A percentile compares a stretch with the other conserved stretches of the same genome.
Conservation (phyloP, 1,140 invertebrate species). For the Neuroterus valhalla region DNA sequence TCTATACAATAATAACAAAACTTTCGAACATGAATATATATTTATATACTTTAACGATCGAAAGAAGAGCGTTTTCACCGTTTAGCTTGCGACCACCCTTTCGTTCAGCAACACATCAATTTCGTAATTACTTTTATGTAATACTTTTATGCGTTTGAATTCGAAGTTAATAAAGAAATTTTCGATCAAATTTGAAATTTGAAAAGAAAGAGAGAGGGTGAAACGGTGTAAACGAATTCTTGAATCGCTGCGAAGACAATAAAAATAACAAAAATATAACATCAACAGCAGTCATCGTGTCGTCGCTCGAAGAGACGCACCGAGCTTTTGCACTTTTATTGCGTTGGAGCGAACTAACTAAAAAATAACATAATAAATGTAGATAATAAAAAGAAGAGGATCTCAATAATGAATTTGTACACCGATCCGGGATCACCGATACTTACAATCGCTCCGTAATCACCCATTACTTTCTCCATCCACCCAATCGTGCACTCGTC, state of each 20-base stretch:
- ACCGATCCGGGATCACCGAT: slow-evolving; percentile 38
- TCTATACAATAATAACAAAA: slow-evolving; percentile 72
- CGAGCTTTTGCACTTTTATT: slow-evolving; percentile 60
- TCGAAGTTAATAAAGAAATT: too few relatives aligned
- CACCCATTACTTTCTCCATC: slow-evolving; percentile 31
- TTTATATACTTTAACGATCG: slow-evolving; percentile 43
- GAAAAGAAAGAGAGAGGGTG: not conserved
- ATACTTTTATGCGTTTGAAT: too few relatives aligned
- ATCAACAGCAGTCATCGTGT: slow-evolving; percentile 70
- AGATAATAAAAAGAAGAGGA: slow-evolving; percentile 47
- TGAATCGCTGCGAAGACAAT: slow-evolving; percentile 55
- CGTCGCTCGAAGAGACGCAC: slow-evolving; percentile 58
- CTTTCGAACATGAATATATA: slow-evolving; percentile 66
- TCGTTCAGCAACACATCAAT: too few relatives aligned
- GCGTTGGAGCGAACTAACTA: slow-evolving; percentile 48
- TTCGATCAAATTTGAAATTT: not conserved
- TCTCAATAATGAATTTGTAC: slow-evolving; percentile 58
- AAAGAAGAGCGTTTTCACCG: slow-evolving; percentile 39
- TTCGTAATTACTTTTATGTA: too few relatives aligned
- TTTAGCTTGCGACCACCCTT: not conserved
- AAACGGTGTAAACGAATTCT: slow-evolving; percentile 30
- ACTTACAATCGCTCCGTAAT: slow-evolving; percentile 17
- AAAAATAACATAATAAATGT: slow-evolving; percentile 50
- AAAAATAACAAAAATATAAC: slow-evolving; percentile 75
- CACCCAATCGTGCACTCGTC: slow-evolving; percentile 42